Base-by-base conservation (phyloP, 2,113 vertebrate species). In the Forbesichthys agassizii region DNA sequence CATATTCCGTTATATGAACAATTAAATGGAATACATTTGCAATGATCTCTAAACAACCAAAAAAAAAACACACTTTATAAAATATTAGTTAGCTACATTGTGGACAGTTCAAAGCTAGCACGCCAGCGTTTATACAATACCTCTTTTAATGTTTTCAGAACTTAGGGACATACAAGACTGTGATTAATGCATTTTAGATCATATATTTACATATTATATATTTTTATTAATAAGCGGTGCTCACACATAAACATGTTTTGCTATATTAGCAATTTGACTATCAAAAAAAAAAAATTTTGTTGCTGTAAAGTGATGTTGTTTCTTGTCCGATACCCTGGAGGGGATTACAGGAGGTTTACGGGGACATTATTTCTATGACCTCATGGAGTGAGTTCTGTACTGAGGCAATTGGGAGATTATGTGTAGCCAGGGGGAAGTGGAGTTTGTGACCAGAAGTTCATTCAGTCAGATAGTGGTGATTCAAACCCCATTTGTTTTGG, bases 401-500 rank as follows among this genome's bases (percentile, higher is more conserved):
- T 86, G 73, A 86, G 88, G 84, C 84, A 89, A 54, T 4, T 6
- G 11, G 18, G 71, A 55, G 16, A 54, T 5, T 48, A 3, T 2
- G 64, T 69, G 80, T 54, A 18, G 82, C 81, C 84, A 86, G 66
- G 70, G 86, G 81, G 84, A 86, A 84, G 83, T 79, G 58, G 77
- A 83, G 74, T 84, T 61, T 72, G 71, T 67, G 81, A 75, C 66
- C 46, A 61, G 73, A 83, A 65, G 74, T 84, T 88, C 80, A 61
- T 74, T 70, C 77, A 75, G 84, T 88, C 78, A 86, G 81, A 84
- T 80, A 85, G 82, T 64, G 58, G 69, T 80, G 85, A 83, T 83
- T 86, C 77, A 79, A 80, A 84, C 69, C 83, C 80, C 79, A 81
- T 85, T 84, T 83, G 78, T 81, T 86, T 88, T 86, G 83, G 84